phyloP scores from a whole-genome alignment of 2,797 vertebrate genomes.

The Sebastes steindachneri region DNA sequence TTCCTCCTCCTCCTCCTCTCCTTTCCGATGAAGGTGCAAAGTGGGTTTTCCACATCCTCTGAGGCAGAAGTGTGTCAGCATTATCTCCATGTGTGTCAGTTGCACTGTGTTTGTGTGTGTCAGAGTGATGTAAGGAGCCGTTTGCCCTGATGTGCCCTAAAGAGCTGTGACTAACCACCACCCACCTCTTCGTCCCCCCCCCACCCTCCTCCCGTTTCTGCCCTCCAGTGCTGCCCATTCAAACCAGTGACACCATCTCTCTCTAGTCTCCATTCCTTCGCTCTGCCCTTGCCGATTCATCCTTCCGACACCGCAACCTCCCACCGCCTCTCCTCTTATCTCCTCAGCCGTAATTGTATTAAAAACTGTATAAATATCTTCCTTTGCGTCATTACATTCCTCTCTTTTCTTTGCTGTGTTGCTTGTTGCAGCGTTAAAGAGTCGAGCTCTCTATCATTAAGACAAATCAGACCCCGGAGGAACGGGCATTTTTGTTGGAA shows the following conservation, averaged over 20 bases:
- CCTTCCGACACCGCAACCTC: constrained; percentile 14
- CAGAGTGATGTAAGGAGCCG: constrained; percentile 63
- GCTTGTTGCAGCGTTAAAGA: neutral
- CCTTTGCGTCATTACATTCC: neutral
- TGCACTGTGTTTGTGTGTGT: constrained; percentile 55
- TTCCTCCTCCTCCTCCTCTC: neutral
- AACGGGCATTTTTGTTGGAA: constrained; percentile 57
- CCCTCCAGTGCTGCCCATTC: constrained; percentile 58
- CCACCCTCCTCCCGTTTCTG: constrained; percentile 26
- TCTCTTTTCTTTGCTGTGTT: neutral
- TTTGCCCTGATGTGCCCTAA: constrained; percentile 59
- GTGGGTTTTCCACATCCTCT: constrained; percentile 69
- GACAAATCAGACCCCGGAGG: constrained; percentile 48
- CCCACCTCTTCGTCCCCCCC: constrained; percentile 33
- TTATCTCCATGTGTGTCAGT: constrained; percentile 54
- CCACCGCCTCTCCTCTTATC: constrained; percentile 13
- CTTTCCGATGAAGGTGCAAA: constrained; percentile 28
- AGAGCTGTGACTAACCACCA: constrained; percentile 66
- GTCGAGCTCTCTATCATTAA: constrained; percentile 10
- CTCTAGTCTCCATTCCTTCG: constrained; percentile 29
- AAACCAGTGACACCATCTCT: constrained; percentile 59
- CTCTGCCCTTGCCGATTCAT: constrained; percentile 54
- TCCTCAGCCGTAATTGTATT: neutral
- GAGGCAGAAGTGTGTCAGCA: constrained; percentile 74
- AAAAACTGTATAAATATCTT: neutral